Percentiles rank a stretch among this genome's conserved stretches.
phyloP scores from a whole-genome alignment of 2,113 vertebrate species.

The Vombatus ursinus region DNA sequence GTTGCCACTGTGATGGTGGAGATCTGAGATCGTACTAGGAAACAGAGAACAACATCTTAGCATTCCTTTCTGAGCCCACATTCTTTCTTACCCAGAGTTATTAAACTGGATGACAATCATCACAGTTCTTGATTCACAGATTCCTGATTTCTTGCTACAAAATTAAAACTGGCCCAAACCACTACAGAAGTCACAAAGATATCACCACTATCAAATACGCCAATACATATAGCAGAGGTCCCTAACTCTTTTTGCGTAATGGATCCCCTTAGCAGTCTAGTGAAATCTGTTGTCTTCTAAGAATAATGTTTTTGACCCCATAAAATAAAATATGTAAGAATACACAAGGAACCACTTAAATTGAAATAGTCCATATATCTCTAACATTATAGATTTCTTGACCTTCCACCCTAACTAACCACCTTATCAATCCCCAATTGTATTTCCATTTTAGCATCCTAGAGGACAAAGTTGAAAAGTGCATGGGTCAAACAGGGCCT shows the following conservation, averaged over 20 bases:
- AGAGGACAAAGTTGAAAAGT: background rate
- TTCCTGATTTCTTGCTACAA: background rate
- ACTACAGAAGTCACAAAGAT: background rate
- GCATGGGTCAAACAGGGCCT: background rate
- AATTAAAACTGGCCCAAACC: constrained; percentile 16
- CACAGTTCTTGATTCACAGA: background rate
- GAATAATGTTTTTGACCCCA: background rate
- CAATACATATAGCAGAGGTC: background rate
- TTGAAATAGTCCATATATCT: background rate
- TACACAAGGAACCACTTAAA: background rate
- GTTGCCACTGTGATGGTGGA: constrained; percentile 99
- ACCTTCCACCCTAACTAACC: background rate
- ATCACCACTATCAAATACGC: background rate
- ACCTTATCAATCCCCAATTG: background rate
- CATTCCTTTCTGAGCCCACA: background rate
- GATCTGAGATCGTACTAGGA: constrained; percentile 96
- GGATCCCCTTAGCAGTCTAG: background rate
- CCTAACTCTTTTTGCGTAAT: background rate
- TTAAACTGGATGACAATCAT: background rate
- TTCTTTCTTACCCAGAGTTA: background rate
- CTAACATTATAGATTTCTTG: background rate
- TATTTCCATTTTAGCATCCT: background rate
- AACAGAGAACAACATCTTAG: constrained; percentile 53
- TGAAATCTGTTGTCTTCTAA: background rate
- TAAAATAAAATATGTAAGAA: background rate